These are phyloP conservation scores for Metalampra italica DNA, from an alignment of 2,888 invertebrate species.

Conservation along the genomic window DNA sequence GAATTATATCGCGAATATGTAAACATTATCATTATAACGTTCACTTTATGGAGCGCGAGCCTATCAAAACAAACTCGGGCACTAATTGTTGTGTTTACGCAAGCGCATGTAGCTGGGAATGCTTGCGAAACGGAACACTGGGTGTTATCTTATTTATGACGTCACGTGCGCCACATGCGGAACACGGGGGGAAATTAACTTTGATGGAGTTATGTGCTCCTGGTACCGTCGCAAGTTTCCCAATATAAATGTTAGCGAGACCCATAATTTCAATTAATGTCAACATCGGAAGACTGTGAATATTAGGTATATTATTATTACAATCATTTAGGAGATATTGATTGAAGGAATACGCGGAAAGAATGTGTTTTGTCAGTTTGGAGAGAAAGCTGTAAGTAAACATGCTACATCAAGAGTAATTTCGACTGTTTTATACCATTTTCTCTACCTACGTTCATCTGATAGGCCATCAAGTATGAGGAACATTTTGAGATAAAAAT, in stretches of 20 bases:
- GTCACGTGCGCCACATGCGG: constrained; percentile 26
- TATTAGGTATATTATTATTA: too few relatives aligned
- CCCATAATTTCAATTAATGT: constrained; percentile 3
- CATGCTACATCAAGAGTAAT: too few relatives aligned
- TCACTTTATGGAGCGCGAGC: constrained; percentile 28
- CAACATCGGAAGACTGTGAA: background rate
- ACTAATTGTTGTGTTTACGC: constrained; percentile 31
- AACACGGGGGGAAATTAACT: constrained; percentile 35
- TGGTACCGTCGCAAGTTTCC: constrained; percentile 12
- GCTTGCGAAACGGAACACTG: constrained; percentile 20
- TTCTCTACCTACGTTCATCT: too few relatives aligned
- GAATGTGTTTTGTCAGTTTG: too few relatives aligned
- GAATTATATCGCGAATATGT: constrained; percentile 43
- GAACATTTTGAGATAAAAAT: too few relatives aligned
- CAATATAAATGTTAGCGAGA: constrained; percentile 1
- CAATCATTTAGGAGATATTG: too few relatives aligned
- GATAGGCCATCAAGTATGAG: too few relatives aligned
- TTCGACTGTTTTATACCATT: too few relatives aligned
- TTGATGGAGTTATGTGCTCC: constrained; percentile 29
- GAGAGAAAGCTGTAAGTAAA: too few relatives aligned
- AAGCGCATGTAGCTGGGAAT: constrained; percentile 6
- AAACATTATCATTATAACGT: constrained; percentile 25
- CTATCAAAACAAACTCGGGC: constrained; percentile 31
- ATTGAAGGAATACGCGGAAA: too few relatives aligned
- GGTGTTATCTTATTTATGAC: constrained; percentile 29